Conservation (phyloP, 2,113 vertebrate genomes). For the Ptilonorhynchus violaceus region DNA sequence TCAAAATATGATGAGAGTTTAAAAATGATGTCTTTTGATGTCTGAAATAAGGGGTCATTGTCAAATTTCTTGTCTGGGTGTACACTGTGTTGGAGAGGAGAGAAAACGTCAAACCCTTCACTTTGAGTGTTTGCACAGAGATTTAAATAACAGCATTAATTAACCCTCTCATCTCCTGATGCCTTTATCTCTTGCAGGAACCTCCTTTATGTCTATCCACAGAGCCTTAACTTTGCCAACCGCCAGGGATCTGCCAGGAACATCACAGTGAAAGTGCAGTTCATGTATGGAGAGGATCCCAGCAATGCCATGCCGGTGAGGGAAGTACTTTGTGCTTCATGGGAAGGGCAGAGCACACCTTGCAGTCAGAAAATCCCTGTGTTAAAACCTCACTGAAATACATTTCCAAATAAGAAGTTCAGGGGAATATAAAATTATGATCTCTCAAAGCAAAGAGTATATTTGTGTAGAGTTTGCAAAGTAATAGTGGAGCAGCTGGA, state of each 20-base stretch:
- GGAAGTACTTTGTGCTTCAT: neutral
- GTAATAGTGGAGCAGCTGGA: neutral
- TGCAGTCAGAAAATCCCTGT: neutral
- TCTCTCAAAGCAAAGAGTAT: neutral
- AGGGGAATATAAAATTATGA: neutral
- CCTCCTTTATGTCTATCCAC: slow-evolving; percentile 93
- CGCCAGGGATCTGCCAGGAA: slow-evolving; percentile 97
- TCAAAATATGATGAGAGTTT: neutral
- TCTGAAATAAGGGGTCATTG: neutral
- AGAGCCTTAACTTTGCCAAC: slow-evolving; percentile 98
- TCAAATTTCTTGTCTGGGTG: neutral
- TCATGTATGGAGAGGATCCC: slow-evolving; percentile 96
- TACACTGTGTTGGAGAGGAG: neutral
- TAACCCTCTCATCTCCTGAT: neutral
- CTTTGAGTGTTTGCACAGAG: neutral
- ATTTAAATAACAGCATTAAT: neutral
- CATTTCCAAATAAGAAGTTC: neutral
- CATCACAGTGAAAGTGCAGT: slow-evolving; percentile 98
- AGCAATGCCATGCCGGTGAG: slow-evolving; percentile 95
- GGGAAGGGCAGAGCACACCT: neutral
- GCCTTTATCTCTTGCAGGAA: slow-evolving; percentile 80
- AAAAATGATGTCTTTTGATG: neutral
- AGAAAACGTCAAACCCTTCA: neutral
- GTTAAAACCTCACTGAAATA: neutral
- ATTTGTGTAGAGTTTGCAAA: neutral